These are phyloP conservation scores for Camponotus fellah DNA, from an alignment of 2,888 invertebrate species.

Conservation along the genomic window DNA sequence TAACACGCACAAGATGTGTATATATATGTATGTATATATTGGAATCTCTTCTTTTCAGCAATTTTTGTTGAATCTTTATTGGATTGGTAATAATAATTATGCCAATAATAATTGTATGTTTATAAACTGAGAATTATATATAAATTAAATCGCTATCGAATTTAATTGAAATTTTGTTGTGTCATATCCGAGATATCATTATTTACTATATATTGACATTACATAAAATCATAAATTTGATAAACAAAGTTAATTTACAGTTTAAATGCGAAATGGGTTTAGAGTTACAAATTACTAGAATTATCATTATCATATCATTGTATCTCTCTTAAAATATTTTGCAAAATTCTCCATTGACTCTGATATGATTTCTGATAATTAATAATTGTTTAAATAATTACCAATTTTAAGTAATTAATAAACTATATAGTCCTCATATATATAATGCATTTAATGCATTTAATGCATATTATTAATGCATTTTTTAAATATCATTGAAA, in stretches of 20 bases:
- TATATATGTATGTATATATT: not conserved
- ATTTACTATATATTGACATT: not conserved
- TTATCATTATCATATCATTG: constrained; percentile 4
- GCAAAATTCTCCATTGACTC: constrained; percentile 23
- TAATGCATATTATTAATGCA: no score
- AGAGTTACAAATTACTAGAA: constrained; percentile 46
- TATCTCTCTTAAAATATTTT: constrained; percentile 31
- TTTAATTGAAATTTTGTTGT: not conserved
- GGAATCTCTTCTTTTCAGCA: not conserved
- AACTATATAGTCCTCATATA: not conserved
- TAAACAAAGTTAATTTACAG: constrained; percentile 30
- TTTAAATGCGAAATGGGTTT: constrained; percentile 15
- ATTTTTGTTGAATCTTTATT: not conserved
- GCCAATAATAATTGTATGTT: not conserved
- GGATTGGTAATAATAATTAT: not conserved
- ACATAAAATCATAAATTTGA: constrained; percentile 36
- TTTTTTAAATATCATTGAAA: constrained; percentile 12
- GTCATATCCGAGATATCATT: not conserved
- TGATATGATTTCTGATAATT: constrained; percentile 28
- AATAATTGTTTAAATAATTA: constrained; percentile 38
- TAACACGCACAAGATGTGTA: not conserved
- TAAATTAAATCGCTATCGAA: not conserved
- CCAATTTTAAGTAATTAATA: constrained; percentile 33
- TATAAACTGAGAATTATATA: not conserved
- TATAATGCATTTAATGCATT: no score